Evolutionary conservation across 2,113 vertebrate genomes (phyloP), one percentile per base, ranked within the genome.

Genomic region (Rhinoderma darwinii): DNA sequence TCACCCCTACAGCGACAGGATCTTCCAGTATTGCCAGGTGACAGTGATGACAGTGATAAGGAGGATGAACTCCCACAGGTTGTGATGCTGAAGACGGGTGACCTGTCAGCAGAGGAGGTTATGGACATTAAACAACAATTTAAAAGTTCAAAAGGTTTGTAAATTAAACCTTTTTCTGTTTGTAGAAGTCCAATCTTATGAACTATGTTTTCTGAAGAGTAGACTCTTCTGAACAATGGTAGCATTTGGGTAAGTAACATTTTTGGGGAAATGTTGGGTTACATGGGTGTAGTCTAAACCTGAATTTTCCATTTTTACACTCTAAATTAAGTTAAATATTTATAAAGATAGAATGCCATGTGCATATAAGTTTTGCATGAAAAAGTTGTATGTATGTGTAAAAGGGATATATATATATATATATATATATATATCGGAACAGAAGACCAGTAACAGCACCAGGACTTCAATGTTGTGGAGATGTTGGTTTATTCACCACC

Each of bases 51-150:
- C 37, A 98, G 97, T 76, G 98, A 99, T 88, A 94, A 90, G 0
- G 98, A 99, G 50, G 98, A 99, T 76, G 98, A 99, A 89, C 91
- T 95, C 70, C 98, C 98, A 15, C 97, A 98, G 79, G 96, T 99
- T 25, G 97, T 99, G 6, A 95, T 98, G 1, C 90, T 99, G 50
- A 96, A 95, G 87, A 93, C 95, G 59, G 97, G 97, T 73, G 96
- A 99, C 84, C 90, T 99, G 82, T 96, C 93, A 15, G 94, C 92
- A 0, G 97, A 99, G 39, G 98, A 99, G 66, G 96, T 93, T n/a
- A 93, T 94, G 90, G 94, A 96, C 88, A 92, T 98, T 59, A 98
- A 98, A 90, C 91, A 89, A 3, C 89, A 94, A 54, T 92, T 91
- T 35, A 94, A 92, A 14, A 63, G 17, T 18, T 41, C 78, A 35